Evolutionary conservation across 1,140 invertebrate species (phyloP).

Genomic region (Geopemphigus sp.): DNA sequence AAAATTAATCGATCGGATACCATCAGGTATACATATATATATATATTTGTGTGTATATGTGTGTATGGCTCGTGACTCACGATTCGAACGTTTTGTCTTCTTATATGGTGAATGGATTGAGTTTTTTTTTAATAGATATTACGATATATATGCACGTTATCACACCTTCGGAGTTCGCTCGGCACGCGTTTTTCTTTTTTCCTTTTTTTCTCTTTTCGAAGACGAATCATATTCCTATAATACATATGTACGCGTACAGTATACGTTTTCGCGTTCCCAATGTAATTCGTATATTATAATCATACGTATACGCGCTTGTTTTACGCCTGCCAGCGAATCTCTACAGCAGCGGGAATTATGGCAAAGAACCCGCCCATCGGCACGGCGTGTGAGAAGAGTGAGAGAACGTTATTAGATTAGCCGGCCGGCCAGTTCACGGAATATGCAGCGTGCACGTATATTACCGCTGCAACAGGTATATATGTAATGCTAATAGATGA

Average conservation of each 20-base stretch:
- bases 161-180: neutral
- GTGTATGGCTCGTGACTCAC: conserved; percentile 13
- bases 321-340: neutral
- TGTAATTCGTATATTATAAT: neutral
- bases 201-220: neutral
- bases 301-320: neutral
- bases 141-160: too few species aligned
- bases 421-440: neutral
- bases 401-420: conserved; percentile 36
- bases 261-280: neutral
- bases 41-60: neutral
- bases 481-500: too few species aligned
- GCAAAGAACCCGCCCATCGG: conserved; percentile 15
- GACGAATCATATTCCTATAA: neutral
- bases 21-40: neutral
- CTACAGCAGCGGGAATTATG: neutral
- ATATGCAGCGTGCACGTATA: neutral
- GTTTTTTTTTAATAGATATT: too few species aligned
- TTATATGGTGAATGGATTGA: too few species aligned
- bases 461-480: too few species aligned
- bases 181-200: neutral
- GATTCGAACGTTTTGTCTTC: neutral
- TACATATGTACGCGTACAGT: neutral
- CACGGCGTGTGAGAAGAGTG: neutral
- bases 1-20: conserved; percentile 11